Evolutionary conservation across 1,140 invertebrate species (phyloP).

Genomic region (Rhizoglyphus robini): DNA sequence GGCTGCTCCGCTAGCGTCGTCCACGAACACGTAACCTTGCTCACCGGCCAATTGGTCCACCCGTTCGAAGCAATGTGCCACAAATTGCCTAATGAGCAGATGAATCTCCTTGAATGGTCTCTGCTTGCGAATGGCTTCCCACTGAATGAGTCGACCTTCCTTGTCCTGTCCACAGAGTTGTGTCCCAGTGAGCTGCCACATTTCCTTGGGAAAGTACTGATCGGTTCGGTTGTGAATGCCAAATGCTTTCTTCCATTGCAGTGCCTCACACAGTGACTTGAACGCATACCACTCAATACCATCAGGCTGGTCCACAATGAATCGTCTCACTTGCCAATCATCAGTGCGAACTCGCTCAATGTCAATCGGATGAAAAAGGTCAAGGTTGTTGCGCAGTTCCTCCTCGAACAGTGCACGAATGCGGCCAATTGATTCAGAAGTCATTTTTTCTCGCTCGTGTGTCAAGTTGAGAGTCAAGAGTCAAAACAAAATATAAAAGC

Average conservation of each 20-base stretch:
- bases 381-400: not conserved
- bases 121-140: not conserved
- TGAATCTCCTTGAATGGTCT: not conserved
- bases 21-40: not conserved
- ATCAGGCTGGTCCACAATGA: not conserved
- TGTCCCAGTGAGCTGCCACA: conserved; percentile 1
- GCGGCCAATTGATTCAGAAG: not conserved
- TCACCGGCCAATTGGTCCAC: not conserved
- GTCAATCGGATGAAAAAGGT: conserved; percentile 14
- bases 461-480: no score
- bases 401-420: not conserved
- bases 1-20: not conserved
- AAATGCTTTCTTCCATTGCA: conserved; percentile 21
- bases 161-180: conserved; percentile 4
- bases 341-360: conserved; percentile 10
- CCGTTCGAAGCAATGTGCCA: conserved; percentile 2
- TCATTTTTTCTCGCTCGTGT: no score
- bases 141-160: not conserved
- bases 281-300: not conserved
- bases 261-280: not conserved
- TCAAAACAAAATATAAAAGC: no score
- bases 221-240: conserved; percentile 16
- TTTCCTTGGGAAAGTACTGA: conserved; percentile 13
- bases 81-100: not conserved
- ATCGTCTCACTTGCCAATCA: conserved; percentile 14